Evolutionary conservation across 2,113 vertebrate species (phyloP).

Genomic region (Rhabdomys dilectus): DNA sequence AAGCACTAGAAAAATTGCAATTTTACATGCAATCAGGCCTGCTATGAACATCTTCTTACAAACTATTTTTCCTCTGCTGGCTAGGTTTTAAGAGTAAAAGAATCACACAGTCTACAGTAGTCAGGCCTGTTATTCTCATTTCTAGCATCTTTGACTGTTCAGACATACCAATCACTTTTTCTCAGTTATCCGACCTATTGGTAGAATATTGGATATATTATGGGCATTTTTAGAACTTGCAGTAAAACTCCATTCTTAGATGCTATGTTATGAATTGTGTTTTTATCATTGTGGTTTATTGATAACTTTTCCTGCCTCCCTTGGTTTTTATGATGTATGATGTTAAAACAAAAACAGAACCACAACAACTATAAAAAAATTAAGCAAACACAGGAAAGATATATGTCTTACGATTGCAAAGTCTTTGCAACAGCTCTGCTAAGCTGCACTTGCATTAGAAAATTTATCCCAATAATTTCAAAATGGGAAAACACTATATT

Average conservation of each 20-base stretch:
- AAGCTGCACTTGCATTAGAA: constrained; percentile 3
- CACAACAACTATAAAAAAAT: not conserved
- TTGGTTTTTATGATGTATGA: not conserved
- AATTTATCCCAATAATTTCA: not conserved
- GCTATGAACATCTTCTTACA: not conserved
- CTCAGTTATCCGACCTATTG: not conserved
- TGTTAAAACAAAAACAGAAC: not conserved
- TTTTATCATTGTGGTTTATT: not conserved
- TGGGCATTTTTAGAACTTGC: not conserved
- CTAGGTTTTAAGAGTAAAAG: not conserved
- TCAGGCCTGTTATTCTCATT: not conserved
- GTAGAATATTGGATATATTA: not conserved
- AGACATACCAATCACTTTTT: not conserved
- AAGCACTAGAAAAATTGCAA: not conserved
- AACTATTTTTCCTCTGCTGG: not conserved
- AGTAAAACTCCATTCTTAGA: not conserved
- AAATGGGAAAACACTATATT: not conserved
- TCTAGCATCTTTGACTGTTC: not conserved
- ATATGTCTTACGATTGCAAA: not conserved
- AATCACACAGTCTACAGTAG: not conserved
- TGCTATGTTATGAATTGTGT: not conserved
- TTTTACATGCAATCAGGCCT: not conserved
- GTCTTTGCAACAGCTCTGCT: not conserved
- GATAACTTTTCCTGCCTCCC: not conserved
- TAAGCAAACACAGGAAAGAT: not conserved